phyloP scores from a whole-genome alignment of 1,140 invertebrate genomes.

The Limonius californicus region DNA sequence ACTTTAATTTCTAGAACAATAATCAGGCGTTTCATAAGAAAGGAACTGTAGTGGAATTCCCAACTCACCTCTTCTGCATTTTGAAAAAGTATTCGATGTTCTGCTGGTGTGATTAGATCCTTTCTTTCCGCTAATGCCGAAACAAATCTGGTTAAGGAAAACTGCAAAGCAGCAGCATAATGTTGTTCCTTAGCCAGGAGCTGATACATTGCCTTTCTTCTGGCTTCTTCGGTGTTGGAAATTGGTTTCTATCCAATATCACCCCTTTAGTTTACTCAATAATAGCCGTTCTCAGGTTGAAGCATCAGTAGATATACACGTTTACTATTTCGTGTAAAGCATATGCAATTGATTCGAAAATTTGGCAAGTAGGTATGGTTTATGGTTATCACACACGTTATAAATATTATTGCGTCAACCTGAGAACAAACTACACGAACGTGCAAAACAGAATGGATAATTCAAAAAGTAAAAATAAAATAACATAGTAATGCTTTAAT shows the following conservation, averaged over 20 bases:
- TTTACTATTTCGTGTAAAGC: not conserved
- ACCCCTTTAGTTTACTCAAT: not conserved
- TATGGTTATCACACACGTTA: no score
- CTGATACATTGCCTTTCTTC: constrained; percentile 56
- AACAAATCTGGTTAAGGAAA: constrained; percentile 69
- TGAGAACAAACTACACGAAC: no score
- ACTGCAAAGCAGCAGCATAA: constrained; percentile 68
- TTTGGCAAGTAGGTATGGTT: no score
- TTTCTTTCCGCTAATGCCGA: constrained; percentile 65
- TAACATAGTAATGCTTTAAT: not conserved
- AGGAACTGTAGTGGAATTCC: not conserved
- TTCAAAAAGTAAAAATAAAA: not conserved
- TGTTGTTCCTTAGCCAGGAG: constrained; percentile 65
- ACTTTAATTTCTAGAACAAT: no score
- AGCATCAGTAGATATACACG: not conserved
- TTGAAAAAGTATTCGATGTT: constrained; percentile 76
- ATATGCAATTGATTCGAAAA: not conserved
- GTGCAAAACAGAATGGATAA: not conserved
- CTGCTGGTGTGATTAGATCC: constrained; percentile 67
- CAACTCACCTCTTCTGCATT: constrained; percentile 70
- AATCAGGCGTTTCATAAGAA: no score
- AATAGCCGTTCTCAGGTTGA: no score
- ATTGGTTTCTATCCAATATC: constrained; percentile 35
- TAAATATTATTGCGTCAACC: no score
- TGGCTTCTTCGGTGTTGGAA: constrained; percentile 50